Conservation (phyloP, 1,140 invertebrate species). For the Bursaphelenchus mucronatus region DNA sequence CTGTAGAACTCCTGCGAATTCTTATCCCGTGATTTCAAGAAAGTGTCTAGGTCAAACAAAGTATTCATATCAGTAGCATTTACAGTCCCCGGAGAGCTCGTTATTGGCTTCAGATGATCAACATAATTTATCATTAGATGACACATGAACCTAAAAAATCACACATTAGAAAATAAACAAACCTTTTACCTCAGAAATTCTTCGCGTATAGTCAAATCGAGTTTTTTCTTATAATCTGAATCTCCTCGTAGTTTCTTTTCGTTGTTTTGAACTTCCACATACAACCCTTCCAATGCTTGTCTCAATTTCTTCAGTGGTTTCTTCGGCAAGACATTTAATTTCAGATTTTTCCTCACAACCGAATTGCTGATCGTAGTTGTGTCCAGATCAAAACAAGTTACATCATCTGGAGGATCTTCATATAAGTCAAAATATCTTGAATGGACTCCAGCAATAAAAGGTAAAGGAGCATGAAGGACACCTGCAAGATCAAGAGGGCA, state of each 20-base stretch:
- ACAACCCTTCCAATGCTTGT: conserved; percentile 26
- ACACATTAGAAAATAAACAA: conserved; percentile 21
- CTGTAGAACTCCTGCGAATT: conserved; percentile 52
- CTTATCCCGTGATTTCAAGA: conserved; percentile 63
- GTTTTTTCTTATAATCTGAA: conserved; percentile 17
- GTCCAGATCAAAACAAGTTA: conserved; percentile 94
- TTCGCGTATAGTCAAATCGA: conserved; percentile 90
- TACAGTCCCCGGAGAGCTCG: conserved; percentile 81
- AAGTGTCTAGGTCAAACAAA: conserved; percentile 86
- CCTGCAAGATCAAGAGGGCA: conserved; percentile 81
- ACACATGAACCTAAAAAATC: conserved; percentile 75
- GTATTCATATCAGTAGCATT: conserved; percentile 84
- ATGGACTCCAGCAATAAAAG: conserved; percentile 92
- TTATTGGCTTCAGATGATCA: conserved; percentile 83
- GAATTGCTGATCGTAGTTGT: conserved; percentile 74
- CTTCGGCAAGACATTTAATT: conserved; percentile 57
- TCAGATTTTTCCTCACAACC: conserved; percentile 45
- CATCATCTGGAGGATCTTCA: conserved; percentile 82
- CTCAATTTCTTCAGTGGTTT: conserved; percentile 49
- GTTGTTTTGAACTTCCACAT: conserved; percentile 31
- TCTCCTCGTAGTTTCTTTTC: conserved; percentile 31
- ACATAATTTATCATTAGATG: conserved; percentile 85
- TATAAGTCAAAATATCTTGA: conserved; percentile 73
- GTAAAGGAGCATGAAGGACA: conserved; percentile 88
- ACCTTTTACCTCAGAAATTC: conserved; percentile 72